Evolutionary conservation across 1,140 invertebrate genomes (phyloP).

Genomic region (Pantala flavescens): DNA sequence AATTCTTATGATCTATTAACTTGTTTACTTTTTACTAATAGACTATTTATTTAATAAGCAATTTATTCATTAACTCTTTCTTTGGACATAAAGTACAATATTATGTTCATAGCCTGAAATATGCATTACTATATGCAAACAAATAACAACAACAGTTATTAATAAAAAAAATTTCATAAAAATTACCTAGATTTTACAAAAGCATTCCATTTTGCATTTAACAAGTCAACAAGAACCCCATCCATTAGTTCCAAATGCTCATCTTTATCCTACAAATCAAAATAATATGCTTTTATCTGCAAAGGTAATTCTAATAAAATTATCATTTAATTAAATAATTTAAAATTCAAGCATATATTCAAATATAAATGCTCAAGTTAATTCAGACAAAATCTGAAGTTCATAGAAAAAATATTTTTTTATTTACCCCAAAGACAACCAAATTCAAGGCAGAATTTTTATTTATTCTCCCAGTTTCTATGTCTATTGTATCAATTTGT

Average conservation of each 20-base stretch:
- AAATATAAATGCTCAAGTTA: background rate
- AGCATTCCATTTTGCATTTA: constrained; percentile 96
- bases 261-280: constrained; percentile 64
- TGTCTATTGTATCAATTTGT: constrained; percentile 92
- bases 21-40: no score
- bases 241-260: constrained; percentile 94
- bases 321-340: background rate
- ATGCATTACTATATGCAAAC: no score
- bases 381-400: background rate
- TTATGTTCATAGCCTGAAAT: no score
- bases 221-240: constrained; percentile 83
- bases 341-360: background rate
- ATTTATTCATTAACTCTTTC: no score
- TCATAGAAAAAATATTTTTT: constrained; percentile 16
- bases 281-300: constrained; percentile 7
- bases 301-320: no score
- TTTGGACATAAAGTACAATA: no score
- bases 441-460: constrained; percentile 89
- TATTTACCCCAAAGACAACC: constrained; percentile 91
- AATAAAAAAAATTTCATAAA: no score
- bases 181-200: constrained; percentile 76
- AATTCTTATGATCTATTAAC: no score
- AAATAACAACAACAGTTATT: no score
- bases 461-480: constrained; percentile 79
- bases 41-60: no score